phyloP scores from a whole-genome alignment of 2,888 invertebrate species.

The Muscina levida region DNA sequence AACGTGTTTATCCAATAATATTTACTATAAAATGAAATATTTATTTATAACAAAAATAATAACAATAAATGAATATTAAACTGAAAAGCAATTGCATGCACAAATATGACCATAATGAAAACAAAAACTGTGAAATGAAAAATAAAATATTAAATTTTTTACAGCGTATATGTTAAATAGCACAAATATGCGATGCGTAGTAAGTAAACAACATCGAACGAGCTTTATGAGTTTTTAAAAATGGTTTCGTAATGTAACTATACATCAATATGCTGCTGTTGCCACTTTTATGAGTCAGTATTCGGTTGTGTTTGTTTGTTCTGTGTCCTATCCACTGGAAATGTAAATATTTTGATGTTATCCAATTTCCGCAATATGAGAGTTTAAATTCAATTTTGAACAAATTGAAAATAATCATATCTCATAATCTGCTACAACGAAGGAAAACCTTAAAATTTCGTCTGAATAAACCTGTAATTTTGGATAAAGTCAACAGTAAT shows the following conservation, averaged over 20 bases:
- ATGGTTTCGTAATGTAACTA: conserved; percentile 6
- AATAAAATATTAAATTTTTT: not conserved
- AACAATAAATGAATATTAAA: conserved; percentile 6
- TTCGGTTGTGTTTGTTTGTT: not conserved
- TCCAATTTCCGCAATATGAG: not conserved
- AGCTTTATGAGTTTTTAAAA: conserved; percentile 8
- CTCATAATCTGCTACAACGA: not conserved
- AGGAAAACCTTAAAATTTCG: too few relatives aligned
- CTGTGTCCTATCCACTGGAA: not conserved
- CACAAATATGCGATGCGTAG: not conserved
- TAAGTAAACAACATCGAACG: not conserved
- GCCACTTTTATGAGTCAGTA: not conserved
- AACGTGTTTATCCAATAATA: not conserved
- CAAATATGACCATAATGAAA: not conserved
- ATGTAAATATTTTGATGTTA: conserved; percentile 24
- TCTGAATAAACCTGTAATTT: conserved; percentile 4
- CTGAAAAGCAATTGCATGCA: not conserved
- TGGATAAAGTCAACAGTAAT: conserved; percentile 13
- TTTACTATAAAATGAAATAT: conserved; percentile 3
- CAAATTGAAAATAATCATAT: conserved; percentile 9
- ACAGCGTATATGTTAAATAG: not conserved
- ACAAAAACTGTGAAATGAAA: not conserved
- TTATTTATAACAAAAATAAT: not conserved
- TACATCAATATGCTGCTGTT: conserved; percentile 15
- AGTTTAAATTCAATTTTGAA: not conserved